Evolutionary conservation across 2,888 invertebrate genomes (phyloP), one percentile per base, ranked within the genome.

Genomic region (Perithous albicinctus): DNA sequence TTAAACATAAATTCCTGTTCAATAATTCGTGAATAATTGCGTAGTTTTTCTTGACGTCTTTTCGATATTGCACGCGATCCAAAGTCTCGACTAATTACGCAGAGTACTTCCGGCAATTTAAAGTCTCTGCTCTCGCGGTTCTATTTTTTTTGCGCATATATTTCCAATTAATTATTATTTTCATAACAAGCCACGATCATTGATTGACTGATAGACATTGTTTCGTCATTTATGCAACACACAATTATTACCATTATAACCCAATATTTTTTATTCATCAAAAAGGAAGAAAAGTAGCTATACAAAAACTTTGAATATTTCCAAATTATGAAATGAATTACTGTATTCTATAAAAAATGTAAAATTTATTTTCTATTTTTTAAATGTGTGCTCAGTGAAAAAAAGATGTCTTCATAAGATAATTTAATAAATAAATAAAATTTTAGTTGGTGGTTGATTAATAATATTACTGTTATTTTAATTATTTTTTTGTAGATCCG

Each of bases 91-190:
- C 29, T 56, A 15, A 29, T 56, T 29, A 12, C 8, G n/a, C 29
- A 26, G n/a, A 26, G 26, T 15, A 20, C 54, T 56, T 56, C 54
- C 54, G 3, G 54, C 29, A 29, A 56, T 56, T 56, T 29, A 5
- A 56, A 56, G 12, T 1, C n/a, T 29, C 29, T 4, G 26, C 29
- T 56, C 29, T 10, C 54, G 29, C 26, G 18, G 54, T 6, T 54
- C n/a, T 10, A 20, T 23, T 1, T 51, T 2, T 23, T 23, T 51
- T 23, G 51, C 51, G 10, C 23, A 10, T 23, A 1, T 51, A 51
- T 23, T 10, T 23, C 12, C 3, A 51, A 23, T 51, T 51, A 51
- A 51, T 51, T 51, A 2, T 0, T 12, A 12, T 51, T 23, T 20
- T 51, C 23, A 51, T 23, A 12, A 23, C 8, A 4, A 51, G 23